These are phyloP conservation scores for Forbesichthys agassizii DNA, from an alignment of 2,113 vertebrate genomes.

Conservation along the genomic window DNA sequence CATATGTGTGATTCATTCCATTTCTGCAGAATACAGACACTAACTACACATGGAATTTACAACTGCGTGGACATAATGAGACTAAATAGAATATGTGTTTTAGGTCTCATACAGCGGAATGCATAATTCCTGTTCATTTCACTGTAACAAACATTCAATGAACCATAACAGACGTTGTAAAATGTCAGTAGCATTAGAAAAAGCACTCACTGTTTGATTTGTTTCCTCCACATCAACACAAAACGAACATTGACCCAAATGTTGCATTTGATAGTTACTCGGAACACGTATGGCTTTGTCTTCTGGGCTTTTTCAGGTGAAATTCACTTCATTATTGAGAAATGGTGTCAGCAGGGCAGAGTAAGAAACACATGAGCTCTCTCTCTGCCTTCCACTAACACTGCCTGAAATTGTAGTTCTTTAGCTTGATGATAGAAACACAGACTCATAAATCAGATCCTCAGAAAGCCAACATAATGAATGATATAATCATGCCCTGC, in stretches of 20 bases:
- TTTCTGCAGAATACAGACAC: conserved; percentile 6
- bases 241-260: conserved; percentile 1
- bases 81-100: background rate
- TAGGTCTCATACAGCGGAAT: conserved; percentile 26
- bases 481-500: background rate
- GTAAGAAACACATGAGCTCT: conserved; percentile 59
- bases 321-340: background rate
- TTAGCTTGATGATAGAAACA: background rate
- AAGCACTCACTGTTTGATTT: background rate
- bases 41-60: background rate
- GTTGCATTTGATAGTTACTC: background rate
- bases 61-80: background rate
- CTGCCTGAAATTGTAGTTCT: conserved; percentile 15
- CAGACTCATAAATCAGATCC: background rate
- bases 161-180: conserved; percentile 8
- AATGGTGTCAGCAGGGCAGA: conserved; percentile 7
- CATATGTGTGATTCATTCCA: conserved; percentile 9
- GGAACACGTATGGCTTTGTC: conserved; percentile 50
- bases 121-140: background rate
- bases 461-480: background rate
- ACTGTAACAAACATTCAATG: background rate
- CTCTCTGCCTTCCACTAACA: conserved; percentile 60
- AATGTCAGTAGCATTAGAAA: background rate
- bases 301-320: conserved; percentile 7
- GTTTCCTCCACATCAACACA: background rate